Evolutionary conservation across 2,113 vertebrate species (phyloP), one percentile per base, ranked within the genome.

Genomic region (Anser brachyrhynchus): DNA sequence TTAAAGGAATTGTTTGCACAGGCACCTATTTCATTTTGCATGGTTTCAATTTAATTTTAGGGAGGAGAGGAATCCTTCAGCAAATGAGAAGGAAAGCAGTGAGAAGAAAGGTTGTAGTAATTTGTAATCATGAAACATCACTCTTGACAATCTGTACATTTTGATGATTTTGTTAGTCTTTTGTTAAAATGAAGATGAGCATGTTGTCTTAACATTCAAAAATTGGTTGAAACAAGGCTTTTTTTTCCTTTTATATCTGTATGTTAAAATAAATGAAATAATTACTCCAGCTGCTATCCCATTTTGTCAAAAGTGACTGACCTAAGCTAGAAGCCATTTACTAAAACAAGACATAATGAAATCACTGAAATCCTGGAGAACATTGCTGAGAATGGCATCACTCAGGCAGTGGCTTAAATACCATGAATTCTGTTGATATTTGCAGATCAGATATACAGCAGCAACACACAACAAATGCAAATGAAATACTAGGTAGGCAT

Each of bases 281-380:
- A 44, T 65, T 93, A 9, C 13, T 94, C 23, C 58, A 92, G 29
- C 23, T 92, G 64, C 82, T 91, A 55, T 90, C 7, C 44, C 31
- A 59, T 88, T 69, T 87, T 89, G 17, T 72, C 26, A 84, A 81
- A 97, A 94, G 54, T 35, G 52, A 57, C 89, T 19, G 4, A 61
- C 18, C 16, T 57, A 79, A 89, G 93, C 80, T 77, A 80, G 59
- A 81, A 96, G 57, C 28, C 29, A 13, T 67, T 97, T 93, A 74
- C 73, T 94, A 54, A 96, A 97, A 44, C 77, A 20, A 62, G 67
- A 37, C 20, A n/a, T 37, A 92, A 78, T 26, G 33, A 58, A 96
- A 96, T 94, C 51, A 75, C 2, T 49, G 26, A 87, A 22, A 78
- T 33, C 35, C 92, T 96, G 73, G 93, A 92, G 64, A 80, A 29